Conservation (phyloP, 2,888 invertebrate genomes). For the Hydrotaea cyrtoneurina region DNA sequence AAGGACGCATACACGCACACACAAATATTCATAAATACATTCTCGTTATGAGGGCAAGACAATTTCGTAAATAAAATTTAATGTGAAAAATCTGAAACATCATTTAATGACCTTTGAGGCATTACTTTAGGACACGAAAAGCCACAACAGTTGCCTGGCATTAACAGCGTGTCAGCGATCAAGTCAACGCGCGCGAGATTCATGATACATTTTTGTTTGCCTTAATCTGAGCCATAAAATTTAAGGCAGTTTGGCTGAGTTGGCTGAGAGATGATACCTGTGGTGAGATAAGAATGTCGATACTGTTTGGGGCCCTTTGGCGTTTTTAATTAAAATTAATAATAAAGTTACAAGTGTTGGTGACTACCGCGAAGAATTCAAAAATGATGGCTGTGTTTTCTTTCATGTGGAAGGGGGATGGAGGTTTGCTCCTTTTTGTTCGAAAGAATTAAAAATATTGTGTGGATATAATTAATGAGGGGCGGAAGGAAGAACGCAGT, state of each 20-base stretch:
- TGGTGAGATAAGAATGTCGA: slow-evolving; percentile 29
- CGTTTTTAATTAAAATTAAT: slow-evolving; percentile 58
- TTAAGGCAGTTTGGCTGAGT: neutral
- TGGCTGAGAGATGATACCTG: slow-evolving; percentile 28
- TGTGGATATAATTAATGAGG: neutral
- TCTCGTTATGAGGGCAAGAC: neutral
- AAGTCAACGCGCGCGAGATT: neutral
- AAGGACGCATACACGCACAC: neutral
- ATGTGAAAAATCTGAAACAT: neutral
- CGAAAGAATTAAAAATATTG: neutral
- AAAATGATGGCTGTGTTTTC: neutral
- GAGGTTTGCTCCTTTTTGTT: neutral
- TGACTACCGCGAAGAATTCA: neutral
- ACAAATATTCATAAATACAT: neutral
- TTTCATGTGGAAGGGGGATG: no score
- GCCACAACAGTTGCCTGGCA: slow-evolving; percentile 9
- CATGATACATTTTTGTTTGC: neutral
- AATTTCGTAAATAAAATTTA: slow-evolving; percentile 8
- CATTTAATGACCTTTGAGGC: neutral
- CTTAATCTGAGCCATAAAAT: neutral
- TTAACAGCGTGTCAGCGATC: neutral
- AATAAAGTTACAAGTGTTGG: slow-evolving; percentile 44
- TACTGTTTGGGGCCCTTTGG: slow-evolving; percentile 14
- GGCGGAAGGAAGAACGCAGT: neutral
- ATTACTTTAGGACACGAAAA: slow-evolving; percentile 1